Percentiles rank a stretch among this genome's conserved stretches.
These are phyloP conservation scores for Podiceps cristatus DNA, from an alignment of 2,113 vertebrate genomes.

Conservation along the genomic window DNA sequence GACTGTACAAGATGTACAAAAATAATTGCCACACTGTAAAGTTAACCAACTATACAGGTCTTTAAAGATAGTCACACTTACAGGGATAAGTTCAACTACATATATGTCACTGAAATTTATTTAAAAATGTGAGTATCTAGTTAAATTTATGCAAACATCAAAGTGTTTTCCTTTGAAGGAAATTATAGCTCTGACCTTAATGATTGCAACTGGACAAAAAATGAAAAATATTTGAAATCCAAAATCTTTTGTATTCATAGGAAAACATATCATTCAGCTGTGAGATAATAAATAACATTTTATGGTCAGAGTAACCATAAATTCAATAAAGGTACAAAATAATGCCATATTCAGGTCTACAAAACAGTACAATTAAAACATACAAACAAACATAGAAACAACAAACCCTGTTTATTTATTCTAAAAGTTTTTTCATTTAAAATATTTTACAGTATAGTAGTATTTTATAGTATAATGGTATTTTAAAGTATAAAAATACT, in stretches of 20 bases:
- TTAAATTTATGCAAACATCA: neutral
- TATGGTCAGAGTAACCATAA: neutral
- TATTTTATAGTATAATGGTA: neutral
- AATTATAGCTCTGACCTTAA: neutral
- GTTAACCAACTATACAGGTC: accelerated
- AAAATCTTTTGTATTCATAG: neutral
- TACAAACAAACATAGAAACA: no score
- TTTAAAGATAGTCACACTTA: neutral
- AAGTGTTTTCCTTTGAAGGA: neutral
- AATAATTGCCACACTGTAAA: neutral
- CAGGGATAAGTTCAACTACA: neutral
- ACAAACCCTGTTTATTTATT: neutral
- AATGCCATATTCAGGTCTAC: neutral
- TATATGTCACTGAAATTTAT: neutral
- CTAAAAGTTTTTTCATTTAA: neutral
- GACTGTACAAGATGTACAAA: neutral
- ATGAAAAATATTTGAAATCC: neutral
- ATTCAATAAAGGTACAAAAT: neutral
- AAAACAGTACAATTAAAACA: neutral
- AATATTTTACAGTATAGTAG: neutral
- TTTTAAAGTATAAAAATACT: neutral
- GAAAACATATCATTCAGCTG: neutral
- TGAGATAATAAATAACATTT: neutral
- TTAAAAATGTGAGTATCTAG: neutral
- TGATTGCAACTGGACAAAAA: neutral